phyloP scores from a whole-genome alignment of 2,888 invertebrate species.

The Polietes domitor region DNA sequence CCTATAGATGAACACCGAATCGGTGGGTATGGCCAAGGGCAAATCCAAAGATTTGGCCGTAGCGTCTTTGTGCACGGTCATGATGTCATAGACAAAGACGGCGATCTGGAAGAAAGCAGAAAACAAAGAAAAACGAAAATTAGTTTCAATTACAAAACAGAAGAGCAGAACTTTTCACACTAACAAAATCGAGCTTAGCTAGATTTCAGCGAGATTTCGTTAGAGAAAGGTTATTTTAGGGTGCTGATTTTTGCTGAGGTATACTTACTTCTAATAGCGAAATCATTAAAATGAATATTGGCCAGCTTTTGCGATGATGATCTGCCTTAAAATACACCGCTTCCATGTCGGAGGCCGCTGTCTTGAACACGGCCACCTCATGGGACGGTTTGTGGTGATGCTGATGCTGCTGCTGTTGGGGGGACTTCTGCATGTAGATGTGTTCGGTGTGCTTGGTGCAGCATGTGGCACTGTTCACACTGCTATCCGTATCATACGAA shows the following conservation, averaged over 20 bases:
- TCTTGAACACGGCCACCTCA: slow-evolving; percentile 1
- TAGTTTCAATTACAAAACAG: slow-evolving; percentile 10
- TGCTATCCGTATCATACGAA: slow-evolving; percentile 78
- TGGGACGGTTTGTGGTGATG: slow-evolving; percentile 47
- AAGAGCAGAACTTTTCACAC: background rate
- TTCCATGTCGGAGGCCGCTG: slow-evolving; percentile 60
- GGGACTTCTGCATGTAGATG: slow-evolving; percentile 75
- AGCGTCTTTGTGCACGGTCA: slow-evolving; percentile 80
- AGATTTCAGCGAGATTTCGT: too few species aligned
- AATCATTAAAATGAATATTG: slow-evolving; percentile 77
- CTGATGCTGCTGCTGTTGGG: slow-evolving; percentile 51
- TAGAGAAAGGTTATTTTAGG: background rate
- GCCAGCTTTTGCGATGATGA: slow-evolving; percentile 75
- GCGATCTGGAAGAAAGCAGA: slow-evolving; percentile 86
- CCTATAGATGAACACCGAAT: slow-evolving; percentile 95
- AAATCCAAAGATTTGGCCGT: slow-evolving; percentile 85
- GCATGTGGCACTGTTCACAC: slow-evolving; percentile 77
- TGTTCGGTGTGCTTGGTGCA: slow-evolving; percentile 77
- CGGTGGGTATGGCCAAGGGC: slow-evolving; percentile 95
- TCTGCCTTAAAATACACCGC: slow-evolving; percentile 73
- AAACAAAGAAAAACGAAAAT: slow-evolving; percentile 35
- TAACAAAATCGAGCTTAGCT: background rate
- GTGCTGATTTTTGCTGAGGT: background rate
- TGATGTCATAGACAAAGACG: slow-evolving; percentile 94
- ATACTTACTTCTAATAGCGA: slow-evolving; percentile 78